Conservation (phyloP, 2,113 vertebrate genomes). For the Solea senegalensis region DNA sequence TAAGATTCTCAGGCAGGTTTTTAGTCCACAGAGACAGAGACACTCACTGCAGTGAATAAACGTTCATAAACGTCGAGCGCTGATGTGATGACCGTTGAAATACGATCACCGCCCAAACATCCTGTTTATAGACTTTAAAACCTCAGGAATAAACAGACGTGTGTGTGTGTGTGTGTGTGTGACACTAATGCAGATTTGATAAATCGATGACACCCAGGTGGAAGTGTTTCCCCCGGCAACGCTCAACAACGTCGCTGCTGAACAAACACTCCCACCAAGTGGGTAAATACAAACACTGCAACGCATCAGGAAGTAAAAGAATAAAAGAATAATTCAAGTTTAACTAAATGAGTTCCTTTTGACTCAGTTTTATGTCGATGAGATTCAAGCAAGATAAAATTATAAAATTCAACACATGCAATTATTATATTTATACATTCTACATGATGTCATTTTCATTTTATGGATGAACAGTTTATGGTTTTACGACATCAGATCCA, state of each 20-base stretch:
- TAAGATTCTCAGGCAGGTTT: too few relatives aligned
- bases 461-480: too few relatives aligned
- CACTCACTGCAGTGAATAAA: neutral
- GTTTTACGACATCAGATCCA: too few relatives aligned
- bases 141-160: neutral
- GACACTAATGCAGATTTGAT: conserved; percentile 2
- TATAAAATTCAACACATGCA: neutral
- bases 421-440: too few relatives aligned
- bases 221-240: neutral
- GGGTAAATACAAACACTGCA: conserved; percentile 47
- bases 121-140: neutral
- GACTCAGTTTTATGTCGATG: neutral
- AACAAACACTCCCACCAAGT: conserved; percentile 68
- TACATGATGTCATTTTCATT: too few relatives aligned
- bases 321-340: too few relatives aligned
- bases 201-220: conserved; percentile 22
- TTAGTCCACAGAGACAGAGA: too few relatives aligned
- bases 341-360: neutral
- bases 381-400: neutral
- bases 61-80: neutral
- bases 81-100: conserved; percentile 3
- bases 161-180: neutral
- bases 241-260: neutral
- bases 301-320: too few relatives aligned
- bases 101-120: neutral